Conservation (phyloP, 2,797 vertebrate species). For the Danionella dracula region DNA sequence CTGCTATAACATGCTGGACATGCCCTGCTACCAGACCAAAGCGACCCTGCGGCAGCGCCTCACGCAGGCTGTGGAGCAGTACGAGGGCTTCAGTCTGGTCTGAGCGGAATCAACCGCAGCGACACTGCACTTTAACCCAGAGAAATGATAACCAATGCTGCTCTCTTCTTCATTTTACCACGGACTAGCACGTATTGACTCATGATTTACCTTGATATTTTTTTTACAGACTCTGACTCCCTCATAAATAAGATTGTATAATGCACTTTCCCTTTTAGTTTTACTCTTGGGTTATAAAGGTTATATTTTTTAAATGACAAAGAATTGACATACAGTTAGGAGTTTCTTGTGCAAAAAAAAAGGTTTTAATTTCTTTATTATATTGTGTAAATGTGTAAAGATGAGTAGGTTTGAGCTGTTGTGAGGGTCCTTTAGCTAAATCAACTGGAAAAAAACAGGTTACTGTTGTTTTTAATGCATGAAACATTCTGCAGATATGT, state of each 20-base stretch:
- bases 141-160: constrained; percentile 1
- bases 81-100: constrained; percentile 94
- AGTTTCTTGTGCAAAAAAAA: neutral
- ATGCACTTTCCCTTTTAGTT: neutral
- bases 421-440: too few species aligned
- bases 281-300: neutral
- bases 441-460: too few species aligned
- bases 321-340: neutral
- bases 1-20: constrained; percentile 96
- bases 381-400: constrained; percentile 1
- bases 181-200: constrained; percentile 2
- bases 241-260: constrained; percentile 1
- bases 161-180: constrained; percentile 10
- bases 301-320: constrained; percentile 22
- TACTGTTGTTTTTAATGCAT: too few species aligned
- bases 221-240: constrained; percentile 14
- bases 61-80: constrained; percentile 89
- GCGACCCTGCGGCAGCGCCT: constrained; percentile 80
- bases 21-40: constrained; percentile 94
- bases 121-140: constrained; percentile 36
- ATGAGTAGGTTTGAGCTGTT: neutral
- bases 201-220: constrained; percentile 25
- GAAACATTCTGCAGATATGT: too few species aligned
- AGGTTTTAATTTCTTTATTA: neutral
- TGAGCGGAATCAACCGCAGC: constrained; percentile 50